phyloP scores from a whole-genome alignment of 2,888 invertebrate species.

The Pemphredon lugubris region DNA sequence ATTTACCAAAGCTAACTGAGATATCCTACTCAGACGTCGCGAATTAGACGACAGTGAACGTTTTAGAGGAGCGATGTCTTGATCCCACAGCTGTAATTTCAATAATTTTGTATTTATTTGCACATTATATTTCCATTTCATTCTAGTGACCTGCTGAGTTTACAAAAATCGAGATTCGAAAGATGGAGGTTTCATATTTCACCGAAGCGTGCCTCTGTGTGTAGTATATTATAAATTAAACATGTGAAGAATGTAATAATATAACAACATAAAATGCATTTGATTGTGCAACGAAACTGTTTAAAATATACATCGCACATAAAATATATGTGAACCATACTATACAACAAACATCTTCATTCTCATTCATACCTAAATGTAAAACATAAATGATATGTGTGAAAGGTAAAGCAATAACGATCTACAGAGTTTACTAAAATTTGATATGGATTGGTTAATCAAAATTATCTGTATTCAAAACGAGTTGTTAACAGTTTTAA shows the following conservation, averaged over 20 bases:
- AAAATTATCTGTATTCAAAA: too few relatives aligned
- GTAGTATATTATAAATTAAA: constrained; percentile 43
- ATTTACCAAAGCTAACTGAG: constrained; percentile 91
- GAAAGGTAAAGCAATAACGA: constrained; percentile 6
- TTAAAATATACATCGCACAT: too few relatives aligned
- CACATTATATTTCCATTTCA: not conserved
- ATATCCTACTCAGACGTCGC: constrained; percentile 91
- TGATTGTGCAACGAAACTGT: not conserved
- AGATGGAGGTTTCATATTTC: constrained; percentile 3
- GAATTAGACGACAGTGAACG: constrained; percentile 89
- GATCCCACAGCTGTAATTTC: constrained; percentile 89
- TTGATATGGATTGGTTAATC: too few relatives aligned
- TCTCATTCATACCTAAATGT: not conserved
- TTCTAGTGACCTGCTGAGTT: not conserved
- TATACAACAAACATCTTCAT: too few relatives aligned
- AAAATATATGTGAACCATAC: too few relatives aligned
- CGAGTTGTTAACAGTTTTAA: too few relatives aligned
- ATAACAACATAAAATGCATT: constrained; percentile 13
- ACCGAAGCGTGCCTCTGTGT: too few relatives aligned
- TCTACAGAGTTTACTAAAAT: not conserved
- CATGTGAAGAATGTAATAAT: constrained; percentile 29
- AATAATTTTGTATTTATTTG: constrained; percentile 49
- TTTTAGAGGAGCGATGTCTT: constrained; percentile 93
- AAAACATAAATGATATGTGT: constrained; percentile 7
- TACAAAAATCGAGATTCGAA: not conserved